These are phyloP conservation scores for Anoplolepis gracilipes DNA, from an alignment of 1,140 invertebrate species.

Conservation along the genomic window DNA sequence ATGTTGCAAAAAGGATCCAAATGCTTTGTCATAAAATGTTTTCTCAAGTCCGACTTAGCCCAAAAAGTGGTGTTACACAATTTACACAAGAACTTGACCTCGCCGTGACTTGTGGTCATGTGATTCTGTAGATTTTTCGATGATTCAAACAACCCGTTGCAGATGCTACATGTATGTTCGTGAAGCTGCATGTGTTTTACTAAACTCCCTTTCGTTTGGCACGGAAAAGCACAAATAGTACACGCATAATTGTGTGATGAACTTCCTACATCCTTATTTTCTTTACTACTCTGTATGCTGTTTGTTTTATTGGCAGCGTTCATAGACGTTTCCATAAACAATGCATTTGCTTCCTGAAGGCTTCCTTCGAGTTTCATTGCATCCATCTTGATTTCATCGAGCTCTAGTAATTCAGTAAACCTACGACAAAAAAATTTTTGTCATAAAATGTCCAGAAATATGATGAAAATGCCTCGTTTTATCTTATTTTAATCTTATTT, in stretches of 20 bases:
- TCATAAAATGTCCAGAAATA: constrained; percentile 12
- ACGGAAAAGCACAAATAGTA: constrained; percentile 19
- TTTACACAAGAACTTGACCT: constrained; percentile 36
- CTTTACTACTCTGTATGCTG: constrained; percentile 12
- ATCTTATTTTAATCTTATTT: constrained; percentile 11
- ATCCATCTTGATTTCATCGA: constrained; percentile 32
- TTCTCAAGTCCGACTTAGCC: constrained; percentile 34
- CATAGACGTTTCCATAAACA: constrained; percentile 14
- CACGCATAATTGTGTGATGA: background rate
- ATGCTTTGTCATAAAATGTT: constrained; percentile 46
- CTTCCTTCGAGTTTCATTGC: background rate
- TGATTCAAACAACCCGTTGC: constrained; percentile 14
- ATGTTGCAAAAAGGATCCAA: constrained; percentile 30
- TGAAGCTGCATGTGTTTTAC: constrained; percentile 28
- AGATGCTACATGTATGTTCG: constrained; percentile 23
- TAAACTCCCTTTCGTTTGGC: constrained; percentile 26
- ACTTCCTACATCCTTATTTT: background rate
- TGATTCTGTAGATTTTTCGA: constrained; percentile 27
- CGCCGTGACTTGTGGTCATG: constrained; percentile 27
- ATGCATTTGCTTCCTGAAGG: background rate
- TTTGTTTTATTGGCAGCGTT: background rate
- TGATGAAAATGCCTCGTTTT: constrained; percentile 15
- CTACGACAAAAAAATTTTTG: constrained; percentile 43
- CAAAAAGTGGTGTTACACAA: constrained; percentile 15
- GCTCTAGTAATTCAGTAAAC: constrained; percentile 36